A percentile compares a stretch with the other conserved stretches of the same genome.
These are phyloP conservation scores for Otolemur garnettii DNA, from an alignment of 2,113 vertebrate species.

Conservation along the genomic window DNA sequence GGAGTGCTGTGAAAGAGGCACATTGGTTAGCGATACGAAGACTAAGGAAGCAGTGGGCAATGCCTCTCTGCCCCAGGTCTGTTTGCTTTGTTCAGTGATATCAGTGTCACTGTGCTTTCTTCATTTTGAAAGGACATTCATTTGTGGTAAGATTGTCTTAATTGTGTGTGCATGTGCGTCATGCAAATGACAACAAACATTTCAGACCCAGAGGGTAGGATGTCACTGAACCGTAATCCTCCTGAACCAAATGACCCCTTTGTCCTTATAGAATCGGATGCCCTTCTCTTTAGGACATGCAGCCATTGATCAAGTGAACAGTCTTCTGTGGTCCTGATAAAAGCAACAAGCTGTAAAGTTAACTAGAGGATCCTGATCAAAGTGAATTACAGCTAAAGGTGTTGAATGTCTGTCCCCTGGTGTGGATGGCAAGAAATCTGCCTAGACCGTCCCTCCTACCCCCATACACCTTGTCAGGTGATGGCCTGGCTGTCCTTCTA, in stretches of 20 bases:
- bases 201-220: neutral
- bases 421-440: neutral
- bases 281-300: neutral
- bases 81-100: neutral
- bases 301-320: neutral
- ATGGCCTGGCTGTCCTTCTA: neutral
- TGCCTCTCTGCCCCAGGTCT: neutral
- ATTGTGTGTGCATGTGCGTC: neutral
- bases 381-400: neutral
- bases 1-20: slow-evolving; percentile 57
- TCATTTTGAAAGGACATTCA: slow-evolving; percentile 47
- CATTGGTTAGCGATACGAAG: neutral
- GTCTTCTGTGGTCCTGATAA: neutral
- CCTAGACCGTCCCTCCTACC: neutral
- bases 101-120: neutral
- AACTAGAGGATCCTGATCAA: neutral
- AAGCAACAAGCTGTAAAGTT: neutral
- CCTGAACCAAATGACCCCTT: neutral
- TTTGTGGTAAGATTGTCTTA: slow-evolving; percentile 19
- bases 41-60: neutral
- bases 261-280: neutral
- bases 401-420: neutral
- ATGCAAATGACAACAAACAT: slow-evolving; percentile 2
- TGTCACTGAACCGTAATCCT: neutral
- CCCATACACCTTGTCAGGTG: neutral